Conservation (phyloP, 35 echinoderm and acorn worm genomes). For the Ophiothrix spiculata region DNA sequence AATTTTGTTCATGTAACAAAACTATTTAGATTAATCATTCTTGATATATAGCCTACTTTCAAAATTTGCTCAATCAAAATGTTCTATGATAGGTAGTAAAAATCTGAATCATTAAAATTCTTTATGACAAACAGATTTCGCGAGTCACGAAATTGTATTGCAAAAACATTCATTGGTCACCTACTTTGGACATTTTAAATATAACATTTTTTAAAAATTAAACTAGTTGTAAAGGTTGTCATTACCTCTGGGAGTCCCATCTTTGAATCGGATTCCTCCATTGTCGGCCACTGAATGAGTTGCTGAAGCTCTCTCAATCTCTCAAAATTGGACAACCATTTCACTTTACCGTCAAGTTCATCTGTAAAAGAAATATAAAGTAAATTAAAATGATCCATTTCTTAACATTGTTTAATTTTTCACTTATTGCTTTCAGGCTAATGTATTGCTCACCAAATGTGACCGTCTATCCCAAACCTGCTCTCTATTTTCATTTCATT, state of each 20-base stretch:
- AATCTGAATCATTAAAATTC: not conserved
- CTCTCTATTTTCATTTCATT: no score
- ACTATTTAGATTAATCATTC: no score
- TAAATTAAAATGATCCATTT: not conserved
- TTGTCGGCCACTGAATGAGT: conserved; percentile 62
- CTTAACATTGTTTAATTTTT: no score
- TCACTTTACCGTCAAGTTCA: conserved; percentile 77
- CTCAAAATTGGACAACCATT: conserved; percentile 76
- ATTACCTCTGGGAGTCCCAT: conserved; percentile 61
- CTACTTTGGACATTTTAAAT: no score
- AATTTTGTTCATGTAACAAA: no score
- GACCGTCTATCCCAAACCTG: no score
- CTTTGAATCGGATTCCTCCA: conserved; percentile 63
- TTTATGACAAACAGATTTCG: not conserved
- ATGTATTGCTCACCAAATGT: no score
- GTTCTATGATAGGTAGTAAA: no score
- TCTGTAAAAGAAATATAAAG: conserved; percentile 12
- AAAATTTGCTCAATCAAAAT: no score
- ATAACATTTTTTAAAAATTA: not conserved
- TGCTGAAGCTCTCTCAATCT: conserved; percentile 70
- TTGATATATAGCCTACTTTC: no score
- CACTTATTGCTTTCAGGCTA: no score
- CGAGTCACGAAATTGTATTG: not conserved
- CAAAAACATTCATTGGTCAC: not conserved
- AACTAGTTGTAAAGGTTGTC: not conserved